Evolutionary conservation across 2,113 vertebrate species (phyloP), one percentile per base, ranked within the genome.

Genomic region (Scortum barcoo): DNA sequence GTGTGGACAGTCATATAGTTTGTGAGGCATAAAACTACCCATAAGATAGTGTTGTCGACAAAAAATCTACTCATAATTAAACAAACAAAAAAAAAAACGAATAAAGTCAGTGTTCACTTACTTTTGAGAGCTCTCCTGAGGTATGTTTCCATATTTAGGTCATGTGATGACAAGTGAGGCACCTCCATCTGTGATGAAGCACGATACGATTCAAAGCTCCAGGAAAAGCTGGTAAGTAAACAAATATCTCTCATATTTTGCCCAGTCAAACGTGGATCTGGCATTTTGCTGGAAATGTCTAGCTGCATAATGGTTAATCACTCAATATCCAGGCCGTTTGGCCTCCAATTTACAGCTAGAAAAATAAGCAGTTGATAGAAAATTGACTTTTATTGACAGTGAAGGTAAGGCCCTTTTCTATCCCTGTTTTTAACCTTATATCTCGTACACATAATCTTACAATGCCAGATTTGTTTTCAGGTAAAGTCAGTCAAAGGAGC

Each of bases 401-500:
- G 48, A 63, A 56, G 54, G 62, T 24, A 60, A 28, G 57, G 12
- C 6, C 36, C 19, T 5, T 63, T 51, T 50, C 0, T 36, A 6
- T 51, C 30, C 66, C 33, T 77, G 12, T 70, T 77, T 51, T 68
- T 42, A 75, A 61, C 17, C 2, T 66, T 28, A 0, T 75, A 60
- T 78, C 53, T 50, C 7, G 22, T 33, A 7, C 65, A 46, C 72
- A n/a, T 60, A 38, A 28, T 66, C 5, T 20, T 24, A 51, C 1
- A 70, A 28, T 66, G 81, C 17, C 60, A 74, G 44, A 38, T 2
- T 74, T 20, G 28, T 38, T 56, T 9, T 16, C 0, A 7, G 33
- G 66, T 56, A 61, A 78, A 78, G 66, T 33, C 44, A 33, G 69
- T 71, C 65, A 74, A 44, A 84, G 54, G 17, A 82, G 60, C 16